Base-by-base conservation (phyloP, 2,888 invertebrate species). In the Polydrusus cervinus region DNA sequence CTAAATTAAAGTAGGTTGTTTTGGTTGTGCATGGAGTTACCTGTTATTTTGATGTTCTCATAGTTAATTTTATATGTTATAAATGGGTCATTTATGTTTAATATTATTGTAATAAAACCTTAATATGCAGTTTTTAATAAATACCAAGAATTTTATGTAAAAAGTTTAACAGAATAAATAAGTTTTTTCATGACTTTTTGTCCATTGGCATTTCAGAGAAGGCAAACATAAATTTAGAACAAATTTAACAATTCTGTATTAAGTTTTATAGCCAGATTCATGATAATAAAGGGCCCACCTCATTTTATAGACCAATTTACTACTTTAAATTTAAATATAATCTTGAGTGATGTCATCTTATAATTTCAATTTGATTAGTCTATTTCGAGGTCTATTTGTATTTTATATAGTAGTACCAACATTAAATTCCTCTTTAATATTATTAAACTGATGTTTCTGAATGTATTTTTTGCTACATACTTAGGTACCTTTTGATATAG, bases 281-380 rank as follows among this genome's bases (percentile, higher is more conserved):
- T 60, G 38, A 10, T 60, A 60, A 60, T 60, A 38, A 60, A 60
- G 57, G 57, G 57, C 57, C 57, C 57, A 60, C 57, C 38, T 60
- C 14, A 10, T 68, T 45, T 14, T 68, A n/a, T 30, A 47, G 25
- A 43, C 43, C 62, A 70, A 49, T 47, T 70, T 47, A 47, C 40
- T 51, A 64, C 43, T 62, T 51, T 53, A 71, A 64, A 71, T 62
- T 51, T 53, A 71, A 64, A 71, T 53, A 64, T 55, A 38, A 55
- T 60, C 30, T 71, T 45, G 65, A 71, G 51, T 71, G 71, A 74
- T 74, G 74, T 74, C 74, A 74, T 74, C 64, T 69, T 71, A 64
- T 51, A 70, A 68, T 67, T 49, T 68, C 43, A 73, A 49, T 66
- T 66, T 73, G 60, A 73, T 73, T 73, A 68, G 40, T 62, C 73